Percentiles rank a stretch among this genome's conserved stretches.
These are phyloP conservation scores for Drosophila monieri DNA, from an alignment of 2,888 invertebrate genomes.

Conservation along the genomic window DNA sequence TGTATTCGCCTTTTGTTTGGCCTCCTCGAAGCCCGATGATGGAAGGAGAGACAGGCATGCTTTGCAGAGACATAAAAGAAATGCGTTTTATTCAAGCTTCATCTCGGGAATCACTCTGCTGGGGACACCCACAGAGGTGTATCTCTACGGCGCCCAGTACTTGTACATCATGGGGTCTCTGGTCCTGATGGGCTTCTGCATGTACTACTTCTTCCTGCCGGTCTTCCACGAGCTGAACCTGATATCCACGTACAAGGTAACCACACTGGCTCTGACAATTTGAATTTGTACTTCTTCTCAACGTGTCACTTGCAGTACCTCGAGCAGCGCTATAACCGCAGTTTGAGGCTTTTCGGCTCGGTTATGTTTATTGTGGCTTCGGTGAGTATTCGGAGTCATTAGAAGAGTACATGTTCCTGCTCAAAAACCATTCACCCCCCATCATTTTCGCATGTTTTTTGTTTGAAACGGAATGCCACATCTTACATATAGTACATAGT, in stretches of 20 bases:
- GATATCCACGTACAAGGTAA: conserved; percentile 91
- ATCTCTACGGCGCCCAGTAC: conserved; percentile 91
- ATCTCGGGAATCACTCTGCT: conserved; percentile 91
- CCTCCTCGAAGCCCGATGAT: too few relatives aligned
- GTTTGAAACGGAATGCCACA: not conserved
- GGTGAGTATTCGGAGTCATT: conserved; percentile 84
- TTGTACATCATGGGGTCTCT: conserved; percentile 86
- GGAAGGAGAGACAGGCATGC: too few relatives aligned
- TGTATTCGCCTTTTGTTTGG: too few relatives aligned
- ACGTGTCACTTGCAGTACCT: conserved; percentile 85
- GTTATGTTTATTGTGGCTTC: conserved; percentile 87
- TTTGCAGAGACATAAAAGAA: not conserved
- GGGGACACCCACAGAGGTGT: conserved; percentile 91
- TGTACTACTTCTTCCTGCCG: conserved; percentile 88
- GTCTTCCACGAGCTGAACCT: conserved; percentile 89
- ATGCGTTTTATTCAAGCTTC: conserved; percentile 84
- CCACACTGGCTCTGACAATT: conserved; percentile 4
- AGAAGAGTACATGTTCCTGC: not conserved
- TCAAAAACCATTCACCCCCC: not conserved
- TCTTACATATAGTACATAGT: not conserved
- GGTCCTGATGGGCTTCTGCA: conserved; percentile 86
- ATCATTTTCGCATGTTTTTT: not conserved
- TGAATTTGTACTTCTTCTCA: not conserved
- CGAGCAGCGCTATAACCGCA: conserved; percentile 87
- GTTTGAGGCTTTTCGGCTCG: conserved; percentile 88